A percentile compares a stretch with the other conserved stretches of the same genome.
Evolutionary conservation across 1,140 invertebrate genomes (phyloP).

Genomic region (Drosophila subpulchrella): DNA sequence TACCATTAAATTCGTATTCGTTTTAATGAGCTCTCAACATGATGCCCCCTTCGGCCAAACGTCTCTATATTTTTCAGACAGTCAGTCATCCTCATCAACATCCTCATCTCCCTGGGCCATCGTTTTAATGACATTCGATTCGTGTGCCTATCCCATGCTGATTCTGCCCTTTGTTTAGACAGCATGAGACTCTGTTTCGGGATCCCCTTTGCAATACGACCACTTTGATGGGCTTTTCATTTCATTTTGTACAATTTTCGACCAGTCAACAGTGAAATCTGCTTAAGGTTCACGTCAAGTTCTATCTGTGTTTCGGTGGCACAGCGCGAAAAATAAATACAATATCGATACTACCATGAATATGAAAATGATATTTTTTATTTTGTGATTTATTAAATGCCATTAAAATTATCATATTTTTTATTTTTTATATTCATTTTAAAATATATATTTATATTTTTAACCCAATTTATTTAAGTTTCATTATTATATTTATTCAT

Average conservation of each 20-base stretch:
- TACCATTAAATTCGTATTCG: conserved; percentile 84
- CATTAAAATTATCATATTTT: background rate
- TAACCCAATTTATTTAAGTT: background rate
- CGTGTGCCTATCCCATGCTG: conserved; percentile 58
- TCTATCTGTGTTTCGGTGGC: background rate
- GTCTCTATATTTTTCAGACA: conserved; percentile 3
- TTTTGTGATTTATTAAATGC: background rate
- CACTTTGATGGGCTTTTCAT: conserved; percentile 48
- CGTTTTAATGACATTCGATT: conserved; percentile 81
- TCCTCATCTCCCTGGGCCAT: conserved; percentile 21
- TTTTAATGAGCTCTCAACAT: conserved; percentile 84
- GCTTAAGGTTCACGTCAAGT: conserved; percentile 33
- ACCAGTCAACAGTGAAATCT: conserved; percentile 68
- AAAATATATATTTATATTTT: background rate
- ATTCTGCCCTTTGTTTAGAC: conserved; percentile 52
- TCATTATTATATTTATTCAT: no score
- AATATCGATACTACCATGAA: background rate
- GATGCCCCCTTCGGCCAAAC: conserved; percentile 48
- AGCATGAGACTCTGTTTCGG: conserved; percentile 40
- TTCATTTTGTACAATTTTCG: conserved; percentile 44
- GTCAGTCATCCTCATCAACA: conserved; percentile 14
- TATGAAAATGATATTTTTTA: background rate
- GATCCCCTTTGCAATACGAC: conserved; percentile 33
- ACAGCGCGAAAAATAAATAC: conserved; percentile 1
- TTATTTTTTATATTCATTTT: background rate